Base-by-base conservation (phyloP, 1,140 invertebrate genomes). In the Brachionus koreanus region DNA sequence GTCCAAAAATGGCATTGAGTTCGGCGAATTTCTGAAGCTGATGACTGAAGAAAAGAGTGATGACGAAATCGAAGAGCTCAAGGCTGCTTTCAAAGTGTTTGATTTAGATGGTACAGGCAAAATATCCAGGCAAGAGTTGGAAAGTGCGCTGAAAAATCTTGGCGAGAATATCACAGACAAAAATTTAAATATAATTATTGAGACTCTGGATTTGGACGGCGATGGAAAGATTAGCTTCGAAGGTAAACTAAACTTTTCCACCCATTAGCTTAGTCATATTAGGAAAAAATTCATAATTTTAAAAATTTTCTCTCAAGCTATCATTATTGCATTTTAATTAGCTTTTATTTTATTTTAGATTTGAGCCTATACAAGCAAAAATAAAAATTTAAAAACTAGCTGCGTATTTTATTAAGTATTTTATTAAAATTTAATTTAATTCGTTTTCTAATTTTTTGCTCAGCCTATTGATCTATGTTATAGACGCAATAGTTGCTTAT, bases 111-210 rank as follows among this genome's bases (percentile, higher is more conserved):
- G 77, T 2, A 49, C 37, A 37, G 77, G 77, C 29, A 29, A 35
- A 13, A 65, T 81, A 29, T 63, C 49, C 3, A 29, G 33, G 4
- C 29, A 16, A 37, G 77, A 81, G 52, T 46, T 77, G n/a, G 25
- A 77, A 61, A 52, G 52, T 57, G 52, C 42, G 0, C 37, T 77
- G 29, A 37, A 49, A 37, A 52, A 33, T 52, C 16, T 77, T 33
- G 74, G 74, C 46, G 74, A 77, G 49, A 77, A 77, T 46, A 77
- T 77, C 6, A 77, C 46, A 49, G 74, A 77, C 13, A 77, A 61
- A 33, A 61, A 46, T 33, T 77, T 77, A n/a, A 77, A 61, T 23
- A 7, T 57, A 7, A 49, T 46, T n/a, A 10, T 77, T 52, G 10
- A 61, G 29, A 35, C 29, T 6, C n/a, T 77, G n/a, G 74, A 77